Conservation (phyloP, 2,113 vertebrate species). For the Gambusia holbrooki region DNA sequence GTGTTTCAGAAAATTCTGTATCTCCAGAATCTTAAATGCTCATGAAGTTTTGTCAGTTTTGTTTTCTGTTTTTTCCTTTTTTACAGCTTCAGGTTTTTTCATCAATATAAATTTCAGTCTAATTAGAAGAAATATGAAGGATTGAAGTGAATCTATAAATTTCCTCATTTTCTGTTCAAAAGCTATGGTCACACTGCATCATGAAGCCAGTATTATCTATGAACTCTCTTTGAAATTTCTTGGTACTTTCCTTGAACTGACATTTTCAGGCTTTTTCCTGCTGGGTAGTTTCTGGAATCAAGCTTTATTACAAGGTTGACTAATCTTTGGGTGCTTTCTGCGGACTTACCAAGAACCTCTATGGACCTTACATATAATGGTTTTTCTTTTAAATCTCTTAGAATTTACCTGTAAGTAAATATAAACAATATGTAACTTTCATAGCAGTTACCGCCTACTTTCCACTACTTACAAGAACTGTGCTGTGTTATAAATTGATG, state of each 20-base stretch:
- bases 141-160: slow-evolving; percentile 57
- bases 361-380: neutral
- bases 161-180: neutral
- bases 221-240: neutral
- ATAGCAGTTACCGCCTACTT: too few relatives aligned
- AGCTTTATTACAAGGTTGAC: neutral
- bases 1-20: slow-evolving; percentile 44
- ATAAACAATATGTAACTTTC: neutral
- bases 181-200: neutral
- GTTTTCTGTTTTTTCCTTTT: neutral
- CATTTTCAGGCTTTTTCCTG: neutral
- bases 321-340: neutral
- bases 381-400: neutral
- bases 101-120: slow-evolving; percentile 10
- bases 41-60: neutral
- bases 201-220: neutral
- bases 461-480: too few relatives aligned
- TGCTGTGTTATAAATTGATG: too few relatives aligned
- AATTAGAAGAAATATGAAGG: slow-evolving; percentile 20
- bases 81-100: slow-evolving; percentile 38
- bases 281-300: neutral
- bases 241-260: neutral
- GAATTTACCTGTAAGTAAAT: neutral
- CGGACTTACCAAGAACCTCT: neutral
- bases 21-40: neutral